Conservation (phyloP, 2,113 vertebrate genomes). For the Aix galericulata region DNA sequence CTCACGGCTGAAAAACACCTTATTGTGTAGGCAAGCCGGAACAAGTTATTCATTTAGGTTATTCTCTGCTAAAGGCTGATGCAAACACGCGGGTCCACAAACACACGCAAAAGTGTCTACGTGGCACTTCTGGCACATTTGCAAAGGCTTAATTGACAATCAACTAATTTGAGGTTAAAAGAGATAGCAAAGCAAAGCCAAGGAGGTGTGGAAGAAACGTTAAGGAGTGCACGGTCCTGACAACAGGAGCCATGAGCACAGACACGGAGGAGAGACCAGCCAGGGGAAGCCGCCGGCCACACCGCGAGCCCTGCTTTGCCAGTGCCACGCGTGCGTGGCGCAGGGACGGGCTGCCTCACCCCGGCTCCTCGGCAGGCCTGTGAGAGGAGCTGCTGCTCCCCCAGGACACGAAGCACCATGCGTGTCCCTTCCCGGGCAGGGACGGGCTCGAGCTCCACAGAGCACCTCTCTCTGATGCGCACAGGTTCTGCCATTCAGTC, state of each 20-base stretch:
- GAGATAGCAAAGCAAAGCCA: not conserved
- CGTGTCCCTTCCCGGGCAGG: too few species aligned
- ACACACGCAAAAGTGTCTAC: not conserved
- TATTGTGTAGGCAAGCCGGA: not conserved
- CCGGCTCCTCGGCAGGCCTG: rapidly evolving
- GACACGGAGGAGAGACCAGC: rapidly evolving
- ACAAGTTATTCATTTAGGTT: not conserved
- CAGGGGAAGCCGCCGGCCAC: rapidly evolving
- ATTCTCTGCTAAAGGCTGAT: not conserved
- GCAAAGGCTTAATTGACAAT: not conserved
- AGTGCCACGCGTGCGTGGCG: rapidly evolving
- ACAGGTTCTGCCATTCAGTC: not conserved
- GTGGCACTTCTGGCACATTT: not conserved
- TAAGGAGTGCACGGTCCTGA: not conserved
- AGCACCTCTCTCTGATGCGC: not conserved
- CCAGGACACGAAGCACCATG: not conserved
- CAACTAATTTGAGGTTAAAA: not conserved
- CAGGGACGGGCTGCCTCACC: rapidly evolving
- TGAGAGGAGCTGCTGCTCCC: not conserved
- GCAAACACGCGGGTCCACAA: conserved; percentile 19
- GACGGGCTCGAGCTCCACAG: too few species aligned
- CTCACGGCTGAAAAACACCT: not conserved
- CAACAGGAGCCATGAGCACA: not conserved
- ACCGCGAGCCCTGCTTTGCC: rapidly evolving
- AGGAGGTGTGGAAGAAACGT: not conserved